These are phyloP conservation scores for Brenthis ino DNA, from an alignment of 2,888 invertebrate species.

Conservation along the genomic window DNA sequence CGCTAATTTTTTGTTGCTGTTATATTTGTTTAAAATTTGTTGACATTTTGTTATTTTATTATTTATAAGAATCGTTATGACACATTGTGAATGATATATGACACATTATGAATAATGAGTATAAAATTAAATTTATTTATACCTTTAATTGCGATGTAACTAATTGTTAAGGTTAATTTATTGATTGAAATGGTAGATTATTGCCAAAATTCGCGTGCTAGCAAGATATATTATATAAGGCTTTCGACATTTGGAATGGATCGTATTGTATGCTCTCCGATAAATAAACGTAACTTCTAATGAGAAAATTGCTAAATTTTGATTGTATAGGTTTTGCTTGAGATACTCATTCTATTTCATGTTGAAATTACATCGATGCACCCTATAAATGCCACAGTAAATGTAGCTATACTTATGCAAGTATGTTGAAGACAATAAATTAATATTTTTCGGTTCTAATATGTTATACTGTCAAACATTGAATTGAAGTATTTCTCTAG, in stretches of 20 bases:
- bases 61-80: constrained; percentile 16
- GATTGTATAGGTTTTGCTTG: too few relatives aligned
- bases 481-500: too few relatives aligned
- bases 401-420: too few relatives aligned
- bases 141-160: constrained; percentile 1
- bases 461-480: too few relatives aligned
- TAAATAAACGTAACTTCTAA: too few relatives aligned
- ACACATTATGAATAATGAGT: neutral
- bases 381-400: too few relatives aligned
- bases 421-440: too few relatives aligned
- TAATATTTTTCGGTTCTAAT: too few relatives aligned
- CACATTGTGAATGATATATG: constrained; percentile 6
- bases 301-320: too few relatives aligned
- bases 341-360: too few relatives aligned
- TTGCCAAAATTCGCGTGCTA: constrained; percentile 13
- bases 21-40: constrained; percentile 22
- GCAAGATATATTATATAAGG: neutral
- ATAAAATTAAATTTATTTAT: neutral
- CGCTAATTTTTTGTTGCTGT: constrained; percentile 23
- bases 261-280: neutral
- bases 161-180: constrained; percentile 5
- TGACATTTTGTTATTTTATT: constrained; percentile 23
- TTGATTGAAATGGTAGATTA: neutral
- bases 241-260: constrained; percentile 2
- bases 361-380: too few relatives aligned